Evolutionary conservation across 2,113 vertebrate genomes (phyloP).

Genomic region (Orycteropus afer): DNA sequence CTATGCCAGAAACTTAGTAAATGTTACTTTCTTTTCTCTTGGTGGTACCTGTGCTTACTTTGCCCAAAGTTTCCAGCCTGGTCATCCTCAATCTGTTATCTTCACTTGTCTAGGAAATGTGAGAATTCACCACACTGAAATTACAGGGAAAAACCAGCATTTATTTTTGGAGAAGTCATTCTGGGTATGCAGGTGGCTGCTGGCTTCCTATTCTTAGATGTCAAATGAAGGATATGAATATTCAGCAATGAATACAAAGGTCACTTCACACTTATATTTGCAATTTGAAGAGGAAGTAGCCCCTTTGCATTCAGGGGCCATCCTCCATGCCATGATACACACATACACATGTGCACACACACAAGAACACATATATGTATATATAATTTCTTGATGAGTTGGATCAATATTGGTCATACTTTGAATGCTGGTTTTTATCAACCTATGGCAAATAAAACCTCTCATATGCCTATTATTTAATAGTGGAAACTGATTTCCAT

Average conservation of each 20-base stretch:
- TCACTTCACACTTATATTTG: not conserved
- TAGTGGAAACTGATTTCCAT: not conserved
- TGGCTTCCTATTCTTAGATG: not conserved
- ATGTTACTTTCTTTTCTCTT: not conserved
- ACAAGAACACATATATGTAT: not conserved
- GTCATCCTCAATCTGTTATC: not conserved
- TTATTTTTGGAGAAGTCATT: slow-evolving; percentile 19
- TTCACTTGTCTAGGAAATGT: slow-evolving; percentile 18
- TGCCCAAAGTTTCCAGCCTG: not conserved
- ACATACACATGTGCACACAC: not conserved
- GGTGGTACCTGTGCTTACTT: not conserved
- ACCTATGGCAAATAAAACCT: not conserved
- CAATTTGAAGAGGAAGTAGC: not conserved
- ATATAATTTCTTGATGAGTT: slow-evolving; percentile 11
- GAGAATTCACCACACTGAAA: not conserved
- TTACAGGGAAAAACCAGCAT: not conserved
- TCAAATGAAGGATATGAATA: not conserved
- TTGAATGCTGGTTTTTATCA: slow-evolving; percentile 39
- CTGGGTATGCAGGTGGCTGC: not conserved
- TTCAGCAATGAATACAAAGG: not conserved
- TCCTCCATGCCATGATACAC: not conserved
- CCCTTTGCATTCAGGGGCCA: not conserved
- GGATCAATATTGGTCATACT: slow-evolving; percentile 22
- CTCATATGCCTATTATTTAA: not conserved
- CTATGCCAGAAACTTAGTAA: not conserved